These are phyloP conservation scores for Melitaea cinxia DNA, from an alignment of 1,140 invertebrate genomes.

Conservation along the genomic window DNA sequence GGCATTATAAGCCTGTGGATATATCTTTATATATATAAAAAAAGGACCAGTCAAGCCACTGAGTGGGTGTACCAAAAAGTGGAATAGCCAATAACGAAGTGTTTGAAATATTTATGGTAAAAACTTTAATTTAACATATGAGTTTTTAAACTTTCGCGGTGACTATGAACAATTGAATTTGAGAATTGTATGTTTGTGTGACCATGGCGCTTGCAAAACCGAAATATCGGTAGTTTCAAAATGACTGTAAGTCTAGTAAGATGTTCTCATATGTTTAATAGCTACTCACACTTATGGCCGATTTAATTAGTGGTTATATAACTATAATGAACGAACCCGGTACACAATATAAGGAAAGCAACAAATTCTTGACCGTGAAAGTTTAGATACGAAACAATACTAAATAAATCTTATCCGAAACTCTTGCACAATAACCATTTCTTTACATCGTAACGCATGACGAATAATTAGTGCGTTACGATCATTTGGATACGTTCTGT, in stretches of 20 bases:
- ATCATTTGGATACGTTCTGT: slow-evolving; percentile 33
- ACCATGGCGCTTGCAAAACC: too few relatives aligned
- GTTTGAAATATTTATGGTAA: too few relatives aligned
- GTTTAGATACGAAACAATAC: slow-evolving; percentile 51
- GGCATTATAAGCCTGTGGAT: too few relatives aligned
- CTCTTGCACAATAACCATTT: slow-evolving; percentile 33
- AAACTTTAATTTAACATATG: too few relatives aligned
- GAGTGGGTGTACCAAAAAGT: too few relatives aligned
- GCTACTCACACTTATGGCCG: not conserved
- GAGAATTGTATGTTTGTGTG: too few relatives aligned
- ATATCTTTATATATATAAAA: too few relatives aligned
- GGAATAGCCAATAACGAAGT: too few relatives aligned
- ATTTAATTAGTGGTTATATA: slow-evolving; percentile 30
- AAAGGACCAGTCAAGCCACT: too few relatives aligned
- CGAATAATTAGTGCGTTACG: slow-evolving; percentile 31
- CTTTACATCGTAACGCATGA: slow-evolving; percentile 17
- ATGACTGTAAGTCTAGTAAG: not conserved
- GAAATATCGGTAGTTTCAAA: too few relatives aligned
- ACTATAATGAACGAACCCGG: slow-evolving; percentile 37
- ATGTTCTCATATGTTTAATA: slow-evolving; percentile 1
- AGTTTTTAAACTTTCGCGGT: too few relatives aligned
- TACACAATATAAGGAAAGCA: slow-evolving; percentile 53
- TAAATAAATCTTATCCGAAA: slow-evolving; percentile 51
- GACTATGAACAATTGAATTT: too few relatives aligned
- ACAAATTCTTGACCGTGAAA: slow-evolving; percentile 61